phyloP scores from a whole-genome alignment of 2,113 vertebrate genomes.

The Chrysochloris asiatica region DNA sequence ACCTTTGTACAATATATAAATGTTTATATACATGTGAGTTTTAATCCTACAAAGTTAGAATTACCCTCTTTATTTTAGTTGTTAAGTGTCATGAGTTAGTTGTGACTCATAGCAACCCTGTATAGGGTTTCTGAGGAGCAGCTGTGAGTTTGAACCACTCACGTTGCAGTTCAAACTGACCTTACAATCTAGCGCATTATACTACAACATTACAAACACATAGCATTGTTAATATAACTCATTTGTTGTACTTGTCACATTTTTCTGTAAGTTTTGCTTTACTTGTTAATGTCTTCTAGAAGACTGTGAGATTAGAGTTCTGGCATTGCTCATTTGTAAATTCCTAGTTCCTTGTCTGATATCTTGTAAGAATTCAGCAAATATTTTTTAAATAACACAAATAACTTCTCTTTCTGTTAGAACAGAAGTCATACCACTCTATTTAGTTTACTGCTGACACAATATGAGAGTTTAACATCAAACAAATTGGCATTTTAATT shows the following conservation, averaged over 20 bases:
- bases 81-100: too few relatives aligned
- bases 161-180: too few relatives aligned
- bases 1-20: neutral
- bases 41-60: neutral
- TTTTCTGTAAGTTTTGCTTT: neutral
- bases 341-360: neutral
- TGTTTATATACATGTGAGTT: neutral
- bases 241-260: neutral
- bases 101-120: too few relatives aligned
- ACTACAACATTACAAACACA: too few relatives aligned
- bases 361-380: neutral
- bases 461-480: conserved; percentile 78
- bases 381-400: neutral
- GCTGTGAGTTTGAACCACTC: too few relatives aligned
- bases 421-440: neutral
- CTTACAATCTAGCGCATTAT: too few relatives aligned
- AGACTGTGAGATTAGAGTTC: neutral
- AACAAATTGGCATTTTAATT: conserved; percentile 77
- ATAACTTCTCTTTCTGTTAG: conserved; percentile 10
- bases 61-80: neutral
- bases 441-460: conserved; percentile 42
- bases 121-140: too few relatives aligned
- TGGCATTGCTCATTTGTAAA: neutral
- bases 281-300: neutral
- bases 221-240: too few relatives aligned